Base-by-base conservation (phyloP, 2,113 vertebrate species). In the Calyptomena viridis region DNA sequence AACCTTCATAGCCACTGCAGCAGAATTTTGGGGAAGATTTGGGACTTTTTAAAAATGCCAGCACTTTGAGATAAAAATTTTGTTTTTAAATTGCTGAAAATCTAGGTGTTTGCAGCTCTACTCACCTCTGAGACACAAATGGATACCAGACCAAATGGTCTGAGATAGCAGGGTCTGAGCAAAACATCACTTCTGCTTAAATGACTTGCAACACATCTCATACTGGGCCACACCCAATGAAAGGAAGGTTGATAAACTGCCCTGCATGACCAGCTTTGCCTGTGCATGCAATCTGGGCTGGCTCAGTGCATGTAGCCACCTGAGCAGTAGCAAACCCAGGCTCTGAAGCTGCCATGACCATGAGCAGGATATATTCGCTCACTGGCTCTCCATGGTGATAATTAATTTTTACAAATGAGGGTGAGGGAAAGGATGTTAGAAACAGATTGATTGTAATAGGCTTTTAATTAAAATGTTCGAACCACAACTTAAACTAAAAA, bases 381-480 rank as follows among this genome's bases (percentile, higher is more conserved):
- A 0, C 20, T 24, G 49, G 46, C 62, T 87, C 35, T 47, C 76
- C 39, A 22, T 0, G 0, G 40, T 5, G 33, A 59, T 50, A 89
- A 91, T 87, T 95, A 59, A 87, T 78, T 93, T 91, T 91, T 78
- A 82, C 60, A 66, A 82, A 89, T 73, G 49, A 62, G 84, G 49
- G 66, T 28, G 31, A 85, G 27, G 33, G 35, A 87, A 91, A 81
- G 78, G 42, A 46, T 64, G 74, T 53, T 76, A 83, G 89, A 76
- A 94, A 83, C 89, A 89, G 91, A 91, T 91, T 84, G 87, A 80
- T 80, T 73, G 55, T 85, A 95, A 96, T 47, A 16, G 2, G 49
- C 21, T 94, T 95, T 90, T 93, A 95, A 95, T 95, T 92, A 92
- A 94, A 87, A 79, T 25, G 39, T 85, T 89, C 27, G 4, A 93